Conservation (phyloP, 2,888 invertebrate species). For the Aquatica leii region DNA sequence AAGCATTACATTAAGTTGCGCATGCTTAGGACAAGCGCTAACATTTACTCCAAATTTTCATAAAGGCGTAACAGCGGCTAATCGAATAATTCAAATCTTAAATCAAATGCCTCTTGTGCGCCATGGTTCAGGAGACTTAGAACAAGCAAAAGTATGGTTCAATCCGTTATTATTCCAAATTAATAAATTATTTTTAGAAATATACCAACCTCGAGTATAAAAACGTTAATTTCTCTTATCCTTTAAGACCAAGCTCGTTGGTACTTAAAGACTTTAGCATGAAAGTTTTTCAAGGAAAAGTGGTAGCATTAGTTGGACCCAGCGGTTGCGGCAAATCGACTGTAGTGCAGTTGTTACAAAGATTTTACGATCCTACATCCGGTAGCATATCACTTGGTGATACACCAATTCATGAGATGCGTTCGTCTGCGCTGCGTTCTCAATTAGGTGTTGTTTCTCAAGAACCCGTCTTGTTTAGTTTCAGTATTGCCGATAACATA, state of each 20-base stretch:
- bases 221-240: slow-evolving; percentile 77
- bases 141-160: no score
- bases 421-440: slow-evolving; percentile 64
- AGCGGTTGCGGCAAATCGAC: no score
- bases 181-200: slow-evolving; percentile 46
- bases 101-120: slow-evolving; percentile 68
- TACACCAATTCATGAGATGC: slow-evolving; percentile 49
- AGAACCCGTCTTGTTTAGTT: slow-evolving; percentile 90
- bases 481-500: slow-evolving; percentile 81
- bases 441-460: slow-evolving; percentile 91
- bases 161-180: no score
- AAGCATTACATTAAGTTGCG: slow-evolving; percentile 74
- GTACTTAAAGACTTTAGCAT: slow-evolving; percentile 77
- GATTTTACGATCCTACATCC: slow-evolving; percentile 78
- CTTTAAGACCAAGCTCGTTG: slow-evolving; percentile 73
- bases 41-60: slow-evolving; percentile 84
- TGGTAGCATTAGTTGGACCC: no score
- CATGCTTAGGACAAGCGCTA: slow-evolving; percentile 70
- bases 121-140: slow-evolving; percentile 45
- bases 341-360: no score
- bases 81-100: slow-evolving; percentile 71
- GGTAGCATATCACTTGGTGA: slow-evolving; percentile 65
- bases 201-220: slow-evolving; percentile 76
- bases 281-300: no score
- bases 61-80: slow-evolving; percentile 78